Evolutionary conservation across 2,888 invertebrate genomes (phyloP), one percentile per base, ranked within the genome.

Genomic region (Agrochola circellaris): DNA sequence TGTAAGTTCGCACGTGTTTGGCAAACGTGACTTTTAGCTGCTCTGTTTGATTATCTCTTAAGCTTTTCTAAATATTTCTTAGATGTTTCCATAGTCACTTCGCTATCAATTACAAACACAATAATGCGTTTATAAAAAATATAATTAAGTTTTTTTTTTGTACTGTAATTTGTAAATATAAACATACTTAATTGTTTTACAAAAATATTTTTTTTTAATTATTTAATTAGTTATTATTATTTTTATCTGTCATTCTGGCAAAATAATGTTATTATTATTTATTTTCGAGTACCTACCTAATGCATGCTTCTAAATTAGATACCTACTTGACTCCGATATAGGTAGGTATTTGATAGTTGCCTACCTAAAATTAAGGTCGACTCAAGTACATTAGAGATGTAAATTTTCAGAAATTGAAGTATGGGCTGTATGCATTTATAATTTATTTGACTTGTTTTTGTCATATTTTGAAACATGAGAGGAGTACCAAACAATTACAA

Each of bases 21-120:
- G n/a, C 0, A 51, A 87, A 87, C 87, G 71, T 84, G 88, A 81
- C 66, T 75, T 60, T 62, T 71, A 15, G 11, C 17, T 64, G 6
- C 0, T 23, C 23, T 34, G n/a, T 9, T 26, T 61, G 48, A 30
- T 48, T 26, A 42, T 72, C 17, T 30, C 13, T 48, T 42, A 38
- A 61, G 30, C 5, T 51, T n/a, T 7, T 34, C 15, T 20, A 58
- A 65, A 38, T 34, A 77, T 34, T 64, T 65, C 0, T 17, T 26
- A 30, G 6, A 13, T 34, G 1, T 56, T 81, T 17, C 34, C 17
- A 15, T 34, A 54, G 1, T 26, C 15, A 13, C 3, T 23, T 56
- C n/a, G 1, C n/a, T 56, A 58, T 7, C 20, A 26, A 56, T 13
- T 56, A n/a, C 13, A 0, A 56, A 56, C n/a, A 26, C 15, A 56